Conservation (phyloP, 2,888 invertebrate genomes). For the Cerastis leucographa region DNA sequence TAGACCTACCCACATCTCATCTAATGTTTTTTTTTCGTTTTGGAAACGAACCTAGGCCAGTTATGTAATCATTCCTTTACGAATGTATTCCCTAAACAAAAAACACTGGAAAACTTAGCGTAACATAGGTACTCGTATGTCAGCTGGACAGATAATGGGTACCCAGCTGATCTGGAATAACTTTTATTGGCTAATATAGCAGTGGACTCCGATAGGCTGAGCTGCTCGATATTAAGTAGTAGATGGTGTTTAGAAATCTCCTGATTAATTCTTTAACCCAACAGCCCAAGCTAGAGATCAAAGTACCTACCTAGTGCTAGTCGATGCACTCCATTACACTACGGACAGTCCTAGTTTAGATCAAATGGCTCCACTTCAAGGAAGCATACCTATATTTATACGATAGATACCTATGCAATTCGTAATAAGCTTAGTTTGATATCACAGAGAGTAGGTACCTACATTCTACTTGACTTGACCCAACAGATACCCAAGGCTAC, state of each 20-base stretch:
- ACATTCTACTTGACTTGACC: not conserved
- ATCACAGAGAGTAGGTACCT: not conserved
- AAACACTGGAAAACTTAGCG: conserved; percentile 4
- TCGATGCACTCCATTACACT: not conserved
- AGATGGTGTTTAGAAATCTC: not conserved
- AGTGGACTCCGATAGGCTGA: not conserved
- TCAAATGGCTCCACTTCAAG: not conserved
- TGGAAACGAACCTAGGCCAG: not conserved
- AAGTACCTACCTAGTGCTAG: not conserved
- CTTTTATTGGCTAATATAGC: not conserved
- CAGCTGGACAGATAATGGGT: conserved; percentile 3
- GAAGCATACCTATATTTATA: not conserved
- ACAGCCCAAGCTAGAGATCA: not conserved
- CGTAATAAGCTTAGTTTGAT: not conserved
- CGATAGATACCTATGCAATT: not conserved
- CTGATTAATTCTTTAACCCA: not conserved
- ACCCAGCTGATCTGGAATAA: not conserved
- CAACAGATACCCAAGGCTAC: not conserved
- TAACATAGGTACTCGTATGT: not conserved
- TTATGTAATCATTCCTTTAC: not conserved
- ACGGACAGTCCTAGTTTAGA: not conserved
- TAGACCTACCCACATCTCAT: conserved; percentile 40
- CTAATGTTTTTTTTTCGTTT: not conserved
- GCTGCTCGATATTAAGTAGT: not conserved
- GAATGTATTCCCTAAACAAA: not conserved